phyloP scores from a whole-genome alignment of 2,113 vertebrate genomes.

The Gymnobelideus leadbeateri region DNA sequence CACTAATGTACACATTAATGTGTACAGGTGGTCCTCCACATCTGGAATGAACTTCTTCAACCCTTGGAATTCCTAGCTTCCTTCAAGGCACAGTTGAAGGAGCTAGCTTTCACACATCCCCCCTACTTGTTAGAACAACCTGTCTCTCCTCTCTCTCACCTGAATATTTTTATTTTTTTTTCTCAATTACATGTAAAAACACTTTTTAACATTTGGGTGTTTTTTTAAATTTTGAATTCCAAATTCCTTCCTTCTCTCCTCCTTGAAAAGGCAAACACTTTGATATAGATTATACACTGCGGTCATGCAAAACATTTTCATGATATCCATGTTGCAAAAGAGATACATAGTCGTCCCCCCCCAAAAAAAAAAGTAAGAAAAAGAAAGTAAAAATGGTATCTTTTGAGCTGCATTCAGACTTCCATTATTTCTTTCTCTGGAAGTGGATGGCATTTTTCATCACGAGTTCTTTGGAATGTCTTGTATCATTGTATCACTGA shows the following conservation, averaged over 20 bases:
- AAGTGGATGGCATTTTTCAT: not conserved
- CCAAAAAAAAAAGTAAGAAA: not conserved
- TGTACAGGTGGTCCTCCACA: not conserved
- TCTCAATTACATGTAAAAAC: not conserved
- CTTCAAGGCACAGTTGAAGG: not conserved
- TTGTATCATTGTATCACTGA: not conserved
- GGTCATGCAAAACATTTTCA: not conserved
- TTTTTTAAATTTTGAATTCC: not conserved
- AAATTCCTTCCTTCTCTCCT: not conserved
- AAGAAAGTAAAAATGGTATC: not conserved
- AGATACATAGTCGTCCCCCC: too few relatives aligned
- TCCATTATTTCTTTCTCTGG: not conserved
- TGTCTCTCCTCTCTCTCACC: too few relatives aligned
- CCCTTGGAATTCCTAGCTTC: not conserved
- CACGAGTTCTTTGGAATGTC: not conserved
- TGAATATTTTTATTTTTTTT: not conserved
- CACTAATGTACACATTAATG: not conserved
- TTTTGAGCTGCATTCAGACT: not conserved
- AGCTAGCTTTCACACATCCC: not conserved
- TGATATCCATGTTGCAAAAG: not conserved
- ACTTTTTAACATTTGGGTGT: not conserved
- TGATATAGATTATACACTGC: not conserved
- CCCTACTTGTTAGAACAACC: not conserved
- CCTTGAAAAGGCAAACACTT: too few relatives aligned
- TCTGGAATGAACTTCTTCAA: not conserved